Base-by-base conservation (phyloP, 2,797 vertebrate genomes). In the Tokudaia muenninki region DNA sequence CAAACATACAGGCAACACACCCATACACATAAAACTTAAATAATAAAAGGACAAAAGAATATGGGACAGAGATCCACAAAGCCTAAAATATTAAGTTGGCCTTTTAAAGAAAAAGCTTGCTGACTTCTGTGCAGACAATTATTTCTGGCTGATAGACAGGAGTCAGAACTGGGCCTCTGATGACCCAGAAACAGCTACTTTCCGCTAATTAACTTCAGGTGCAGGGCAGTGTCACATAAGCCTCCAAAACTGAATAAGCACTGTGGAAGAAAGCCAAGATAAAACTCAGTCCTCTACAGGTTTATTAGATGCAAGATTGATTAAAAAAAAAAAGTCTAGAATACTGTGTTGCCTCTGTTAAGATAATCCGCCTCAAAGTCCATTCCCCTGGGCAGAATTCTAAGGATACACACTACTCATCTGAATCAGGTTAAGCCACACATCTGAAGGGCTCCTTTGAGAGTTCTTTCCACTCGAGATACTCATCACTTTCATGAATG, bases 121-220 rank as follows among this genome's bases (percentile, higher is more conserved):
- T 63, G 31, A 84, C 50, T 26, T 91, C 44, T 87, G 52, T 57
- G 55, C 80, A 79, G 47, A 52, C 65, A 83, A 78, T 87, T 93
- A 50, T 31, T 79, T 94, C 31, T 74, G 81, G 34, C 65, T 63
- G 74, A 87, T 44, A 41, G 75, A 88, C 29, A 83, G 41, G 70
- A 90, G 90, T 61, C 24, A 87, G 55, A 79, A 50, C 72, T 80
- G 11, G 14, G 47, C 82, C 34, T 92, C 50, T 41, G 17, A 80
- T 80, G 63, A 84, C 77, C 57, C 63, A 95, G 57, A 95, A 93
- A 93, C 70, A 93, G 6, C 72, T n/a, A 83, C 78, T 93, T 89
- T 77, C 70, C 77, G 57, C 44, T 90, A 83, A 90, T 74, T 92
- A 95, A 87, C 61, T 94, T 44, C 70, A 93, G 61, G 29, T 80